These are phyloP conservation scores for Amphipyra berbera DNA, from an alignment of 2,888 invertebrate genomes.

Conservation along the genomic window DNA sequence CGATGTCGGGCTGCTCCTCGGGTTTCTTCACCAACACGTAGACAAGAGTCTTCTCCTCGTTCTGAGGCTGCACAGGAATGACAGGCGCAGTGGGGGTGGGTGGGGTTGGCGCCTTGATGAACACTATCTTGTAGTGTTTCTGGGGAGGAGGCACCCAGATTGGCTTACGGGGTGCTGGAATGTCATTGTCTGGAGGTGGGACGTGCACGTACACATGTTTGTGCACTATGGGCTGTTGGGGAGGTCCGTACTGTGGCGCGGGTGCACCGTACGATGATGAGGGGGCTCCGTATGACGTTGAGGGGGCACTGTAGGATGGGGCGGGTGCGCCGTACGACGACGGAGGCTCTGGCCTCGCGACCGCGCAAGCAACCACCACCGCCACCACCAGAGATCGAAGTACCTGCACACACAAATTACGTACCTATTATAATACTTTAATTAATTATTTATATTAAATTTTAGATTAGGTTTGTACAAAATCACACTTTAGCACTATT, in stretches of 20 bases:
- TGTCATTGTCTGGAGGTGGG: slow-evolving; percentile 96
- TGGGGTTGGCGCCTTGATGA: slow-evolving; percentile 93
- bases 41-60: slow-evolving; percentile 96
- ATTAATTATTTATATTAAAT: slow-evolving; percentile 6
- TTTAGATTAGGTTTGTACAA: slow-evolving; percentile 9
- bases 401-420: slow-evolving; percentile 81
- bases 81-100: slow-evolving; percentile 91
- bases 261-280: slow-evolving; percentile 88
- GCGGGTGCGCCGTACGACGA: slow-evolving; percentile 90
- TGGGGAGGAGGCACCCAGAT: slow-evolving; percentile 91
- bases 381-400: slow-evolving; percentile 82
- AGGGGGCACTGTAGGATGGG: slow-evolving; percentile 84
- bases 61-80: slow-evolving; percentile 93
- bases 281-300: slow-evolving; percentile 87
- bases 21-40: slow-evolving; percentile 97
- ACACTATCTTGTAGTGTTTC: slow-evolving; percentile 96
- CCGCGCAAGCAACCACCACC: slow-evolving; percentile 81
- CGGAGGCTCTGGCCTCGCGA: slow-evolving; percentile 90
- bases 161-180: slow-evolving; percentile 91
- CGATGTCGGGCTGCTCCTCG: slow-evolving; percentile 94
- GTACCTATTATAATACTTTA: slow-evolving; percentile 13
- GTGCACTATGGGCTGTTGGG: slow-evolving; percentile 94
- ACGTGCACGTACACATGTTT: slow-evolving; percentile 98
- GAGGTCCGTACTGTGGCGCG: slow-evolving; percentile 92
- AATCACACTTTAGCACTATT: slow-evolving; percentile 54